phyloP scores from a whole-genome alignment of 2,888 invertebrate species.

The Aethes cnicana region DNA sequence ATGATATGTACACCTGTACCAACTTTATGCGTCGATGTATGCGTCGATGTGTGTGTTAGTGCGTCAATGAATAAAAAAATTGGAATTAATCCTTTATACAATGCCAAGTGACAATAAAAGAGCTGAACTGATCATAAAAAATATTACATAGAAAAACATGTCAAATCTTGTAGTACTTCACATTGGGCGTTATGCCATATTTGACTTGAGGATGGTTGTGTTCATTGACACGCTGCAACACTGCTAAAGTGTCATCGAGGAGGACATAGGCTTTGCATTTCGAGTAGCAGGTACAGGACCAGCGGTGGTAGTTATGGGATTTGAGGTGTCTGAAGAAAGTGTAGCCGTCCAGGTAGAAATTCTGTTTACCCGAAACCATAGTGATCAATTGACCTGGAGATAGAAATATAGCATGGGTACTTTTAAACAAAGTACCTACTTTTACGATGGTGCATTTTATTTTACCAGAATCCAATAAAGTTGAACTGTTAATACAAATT shows the following conservation, averaged over 20 bases:
- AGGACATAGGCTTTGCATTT: slow-evolving; percentile 41
- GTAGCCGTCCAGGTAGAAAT: slow-evolving; percentile 40
- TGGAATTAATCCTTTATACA: too few relatives aligned
- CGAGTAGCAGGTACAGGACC: slow-evolving; percentile 35
- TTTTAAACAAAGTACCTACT: too few relatives aligned
- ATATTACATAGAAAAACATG: background rate
- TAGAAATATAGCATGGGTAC: too few relatives aligned
- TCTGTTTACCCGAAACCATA: slow-evolving; percentile 33
- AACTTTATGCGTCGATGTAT: too few relatives aligned
- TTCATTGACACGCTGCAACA: slow-evolving; percentile 9
- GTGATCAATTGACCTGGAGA: slow-evolving; percentile 41
- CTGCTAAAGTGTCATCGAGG: slow-evolving; percentile 34
- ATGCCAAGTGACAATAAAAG: too few relatives aligned
- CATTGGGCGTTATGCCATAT: slow-evolving; percentile 26
- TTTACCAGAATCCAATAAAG: too few relatives aligned
- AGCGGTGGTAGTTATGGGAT: slow-evolving; percentile 29
- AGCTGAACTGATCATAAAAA: slow-evolving; percentile 28
- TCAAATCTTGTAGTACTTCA: slow-evolving; percentile 11
- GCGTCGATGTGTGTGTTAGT: too few relatives aligned
- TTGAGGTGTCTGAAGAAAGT: slow-evolving; percentile 41
- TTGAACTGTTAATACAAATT: too few relatives aligned
- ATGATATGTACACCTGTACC: too few relatives aligned
- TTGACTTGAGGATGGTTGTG: slow-evolving; percentile 36
- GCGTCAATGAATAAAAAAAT: too few relatives aligned
- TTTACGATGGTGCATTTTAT: too few relatives aligned